Base-by-base conservation (phyloP, 1,140 invertebrate species). In the Caenorhabditis latens region DNA sequence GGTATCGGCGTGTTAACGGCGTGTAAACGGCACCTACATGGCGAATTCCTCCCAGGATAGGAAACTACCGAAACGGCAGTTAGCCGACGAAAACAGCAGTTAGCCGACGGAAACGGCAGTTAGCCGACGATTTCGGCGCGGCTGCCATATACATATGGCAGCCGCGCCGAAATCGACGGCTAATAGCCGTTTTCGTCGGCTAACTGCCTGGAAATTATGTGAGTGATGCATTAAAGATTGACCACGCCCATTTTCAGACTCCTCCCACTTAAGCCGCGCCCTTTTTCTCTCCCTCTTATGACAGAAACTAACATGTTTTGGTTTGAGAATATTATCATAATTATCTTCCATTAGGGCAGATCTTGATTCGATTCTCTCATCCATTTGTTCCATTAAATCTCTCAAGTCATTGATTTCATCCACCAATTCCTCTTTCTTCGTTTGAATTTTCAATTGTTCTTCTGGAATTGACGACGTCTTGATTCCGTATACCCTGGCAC, bases 361-460 rank as follows among this genome's bases (percentile, higher is more conserved):
- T 79, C 71, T 79, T 14, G 71, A 79, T 32, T 79, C 71, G 24
- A 79, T 79, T 79, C 71, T 79, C 71, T 79, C 71, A 79, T 79
- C 71, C 71, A 79, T 79, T 79, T 79, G 71, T 24, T 79, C 71
- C 71, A 79, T 79, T 50, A 79, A 79, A 79, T 79, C 71, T 50
- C 46, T 79, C 46, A 79, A 79, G 50, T 79, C 71, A 53, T 79
- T 79, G 11, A 79, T 79, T 24, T 79, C 71, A 79, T 79, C 71
- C n/a, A 53, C 46, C 40, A 79, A 53, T 50, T 79, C 71, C 13
- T 48, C 43, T 24, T 79, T 79, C 11, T 79, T 79, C 71, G 71
- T 50, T 46, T 79, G 71, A 79, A 79, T 79, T 79, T 50, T 79
- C 71, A 79, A 24, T 50, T 24, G 43, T 6, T 79, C 71, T 24